phyloP scores from a whole-genome alignment of 2,888 invertebrate genomes.

The Orthonychiurus folsomi region DNA sequence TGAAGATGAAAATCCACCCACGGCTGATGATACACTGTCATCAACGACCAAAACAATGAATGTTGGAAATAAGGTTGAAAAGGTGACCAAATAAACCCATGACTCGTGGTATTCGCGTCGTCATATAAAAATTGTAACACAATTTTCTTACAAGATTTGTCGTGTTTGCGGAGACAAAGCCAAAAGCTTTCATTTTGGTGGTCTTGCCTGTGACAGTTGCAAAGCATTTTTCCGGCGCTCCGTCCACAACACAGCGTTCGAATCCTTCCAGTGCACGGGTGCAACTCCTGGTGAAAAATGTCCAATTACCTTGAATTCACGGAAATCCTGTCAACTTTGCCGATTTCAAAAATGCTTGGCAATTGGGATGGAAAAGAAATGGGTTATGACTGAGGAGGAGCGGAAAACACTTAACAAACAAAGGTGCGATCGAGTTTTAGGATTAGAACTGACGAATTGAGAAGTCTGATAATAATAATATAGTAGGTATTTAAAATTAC shows the following conservation, averaged over 20 bases:
- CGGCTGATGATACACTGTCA: too few species aligned
- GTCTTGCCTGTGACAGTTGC: slow-evolving; percentile 44
- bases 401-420: slow-evolving; percentile 41
- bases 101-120: too few species aligned
- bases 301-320: slow-evolving; percentile 42
- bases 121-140: too few species aligned
- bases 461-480: slow-evolving; percentile 8
- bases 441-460: background rate
- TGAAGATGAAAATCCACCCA: too few species aligned
- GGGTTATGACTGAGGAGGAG: slow-evolving; percentile 45
- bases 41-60: too few species aligned
- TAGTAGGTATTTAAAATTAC: background rate
- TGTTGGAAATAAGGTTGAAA: too few species aligned
- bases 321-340: slow-evolving; percentile 45
- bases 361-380: slow-evolving; percentile 45
- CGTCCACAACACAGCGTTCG: slow-evolving; percentile 44
- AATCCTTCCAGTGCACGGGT: slow-evolving; percentile 43
- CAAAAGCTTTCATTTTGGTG: slow-evolving; percentile 45
- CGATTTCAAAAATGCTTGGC: slow-evolving; percentile 43
- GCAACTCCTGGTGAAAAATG: too few species aligned
- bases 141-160: slow-evolving; percentile 40
- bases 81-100: too few species aligned
- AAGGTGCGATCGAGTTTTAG: slow-evolving; percentile 18
- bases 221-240: slow-evolving; percentile 46
- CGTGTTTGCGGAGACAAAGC: slow-evolving; percentile 45